Percentiles rank a stretch among this genome's conserved stretches.
phyloP scores from a whole-genome alignment of 2,797 vertebrate genomes.

The Pipistrellus kuhlii region DNA sequence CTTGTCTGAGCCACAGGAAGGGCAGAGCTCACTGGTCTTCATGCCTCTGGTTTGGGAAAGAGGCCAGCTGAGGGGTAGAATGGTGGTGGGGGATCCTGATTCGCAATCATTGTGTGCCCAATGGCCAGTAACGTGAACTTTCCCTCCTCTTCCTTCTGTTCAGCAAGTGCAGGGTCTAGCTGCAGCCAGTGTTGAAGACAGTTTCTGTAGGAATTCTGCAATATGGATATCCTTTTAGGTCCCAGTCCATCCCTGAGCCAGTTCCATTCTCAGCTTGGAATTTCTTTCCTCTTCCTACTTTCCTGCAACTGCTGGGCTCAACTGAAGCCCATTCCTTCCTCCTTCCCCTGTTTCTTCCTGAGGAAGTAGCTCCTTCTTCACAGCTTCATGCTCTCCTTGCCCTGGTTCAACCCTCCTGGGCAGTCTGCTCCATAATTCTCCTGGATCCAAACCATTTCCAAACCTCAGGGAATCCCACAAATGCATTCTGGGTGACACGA shows the following conservation, averaged over 20 bases:
- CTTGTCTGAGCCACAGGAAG: neutral
- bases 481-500: neutral
- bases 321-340: neutral
- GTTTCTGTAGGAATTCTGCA: neutral
- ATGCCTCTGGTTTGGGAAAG: neutral
- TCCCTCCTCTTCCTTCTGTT: neutral
- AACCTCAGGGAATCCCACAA: neutral
- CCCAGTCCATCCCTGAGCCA: neutral
- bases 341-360: neutral
- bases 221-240: neutral
- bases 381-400: neutral
- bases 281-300: neutral
- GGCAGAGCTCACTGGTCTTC: neutral
- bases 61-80: neutral
- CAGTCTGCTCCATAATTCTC: neutral
- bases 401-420: neutral
- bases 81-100: fast-evolving
- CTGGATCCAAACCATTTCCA: neutral
- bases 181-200: neutral
- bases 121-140: neutral
- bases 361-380: neutral
- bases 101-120: neutral
- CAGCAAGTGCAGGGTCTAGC: neutral
- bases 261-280: neutral
- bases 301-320: neutral